These are phyloP conservation scores for Melikaiella ostensackeni DNA, from an alignment of 2,888 invertebrate species.

Conservation along the genomic window DNA sequence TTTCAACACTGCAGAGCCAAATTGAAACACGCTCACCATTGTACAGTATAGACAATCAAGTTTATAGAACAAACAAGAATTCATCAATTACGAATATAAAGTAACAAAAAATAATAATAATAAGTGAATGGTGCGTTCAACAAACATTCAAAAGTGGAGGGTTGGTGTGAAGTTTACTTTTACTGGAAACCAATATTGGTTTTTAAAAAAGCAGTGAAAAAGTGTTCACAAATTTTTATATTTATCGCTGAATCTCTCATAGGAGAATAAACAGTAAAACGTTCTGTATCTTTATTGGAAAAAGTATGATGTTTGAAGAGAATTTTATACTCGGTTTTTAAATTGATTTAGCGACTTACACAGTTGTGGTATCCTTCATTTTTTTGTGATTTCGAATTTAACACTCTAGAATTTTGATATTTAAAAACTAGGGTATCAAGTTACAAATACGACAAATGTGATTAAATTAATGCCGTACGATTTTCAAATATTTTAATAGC, in stretches of 20 bases:
- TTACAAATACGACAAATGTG: background rate
- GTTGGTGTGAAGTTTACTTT: conserved; percentile 25
- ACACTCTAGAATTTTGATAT: background rate
- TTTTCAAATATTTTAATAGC: no score
- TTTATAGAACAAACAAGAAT: conserved; percentile 31
- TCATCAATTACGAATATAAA: background rate
- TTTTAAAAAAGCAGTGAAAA: conserved; percentile 6
- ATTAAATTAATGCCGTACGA: no score
- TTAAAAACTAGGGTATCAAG: background rate
- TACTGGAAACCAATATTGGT: conserved; percentile 36
- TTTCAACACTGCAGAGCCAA: conserved; percentile 9
- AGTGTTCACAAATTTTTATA: conserved; percentile 18
- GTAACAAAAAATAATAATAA: conserved; percentile 2
- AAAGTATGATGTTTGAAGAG: background rate
- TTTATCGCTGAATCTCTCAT: conserved; percentile 5
- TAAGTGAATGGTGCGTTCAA: background rate
- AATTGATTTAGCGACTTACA: background rate
- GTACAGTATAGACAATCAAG: conserved; percentile 18
- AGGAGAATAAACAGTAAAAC: conserved; percentile 13
- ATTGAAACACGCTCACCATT: conserved; percentile 4
- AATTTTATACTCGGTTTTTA: background rate
- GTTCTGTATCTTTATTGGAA: conserved; percentile 20
- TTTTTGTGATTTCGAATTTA: background rate
- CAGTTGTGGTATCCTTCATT: background rate
- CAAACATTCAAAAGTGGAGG: conserved; percentile 16